phyloP scores from a whole-genome alignment of 2,888 invertebrate species.

The Lycocerus yunnanus region DNA sequence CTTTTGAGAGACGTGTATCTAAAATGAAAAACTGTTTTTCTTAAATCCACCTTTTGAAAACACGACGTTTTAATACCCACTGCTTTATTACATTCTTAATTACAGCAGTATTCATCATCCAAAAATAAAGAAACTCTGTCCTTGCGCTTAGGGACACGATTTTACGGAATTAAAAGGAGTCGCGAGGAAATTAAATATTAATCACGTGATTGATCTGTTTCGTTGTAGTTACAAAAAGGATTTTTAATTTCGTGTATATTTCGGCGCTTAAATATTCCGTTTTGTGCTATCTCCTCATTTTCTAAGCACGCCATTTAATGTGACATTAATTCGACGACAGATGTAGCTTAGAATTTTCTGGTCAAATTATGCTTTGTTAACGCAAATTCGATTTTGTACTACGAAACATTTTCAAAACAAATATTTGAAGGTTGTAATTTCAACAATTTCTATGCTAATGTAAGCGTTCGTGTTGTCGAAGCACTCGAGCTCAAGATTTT shows the following conservation, averaged over 20 bases:
- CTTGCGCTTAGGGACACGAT: background rate
- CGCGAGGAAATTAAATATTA: background rate
- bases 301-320: background rate
- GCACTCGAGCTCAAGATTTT: background rate
- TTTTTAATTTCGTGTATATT: background rate
- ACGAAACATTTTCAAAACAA: background rate
- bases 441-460: background rate
- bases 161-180: background rate
- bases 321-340: constrained; percentile 2
- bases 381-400: background rate
- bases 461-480: background rate
- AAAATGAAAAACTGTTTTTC: background rate
- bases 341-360: background rate
- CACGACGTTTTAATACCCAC: background rate
- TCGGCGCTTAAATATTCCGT: background rate
- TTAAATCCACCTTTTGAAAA: background rate
- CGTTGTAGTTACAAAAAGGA: background rate
- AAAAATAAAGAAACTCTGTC: background rate
- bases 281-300: background rate
- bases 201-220: background rate
- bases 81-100: background rate
- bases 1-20: background rate
- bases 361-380: background rate
- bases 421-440: background rate
- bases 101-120: background rate